These are phyloP conservation scores for Tromatobia lineatoria DNA, from an alignment of 2,888 invertebrate genomes.

Conservation along the genomic window DNA sequence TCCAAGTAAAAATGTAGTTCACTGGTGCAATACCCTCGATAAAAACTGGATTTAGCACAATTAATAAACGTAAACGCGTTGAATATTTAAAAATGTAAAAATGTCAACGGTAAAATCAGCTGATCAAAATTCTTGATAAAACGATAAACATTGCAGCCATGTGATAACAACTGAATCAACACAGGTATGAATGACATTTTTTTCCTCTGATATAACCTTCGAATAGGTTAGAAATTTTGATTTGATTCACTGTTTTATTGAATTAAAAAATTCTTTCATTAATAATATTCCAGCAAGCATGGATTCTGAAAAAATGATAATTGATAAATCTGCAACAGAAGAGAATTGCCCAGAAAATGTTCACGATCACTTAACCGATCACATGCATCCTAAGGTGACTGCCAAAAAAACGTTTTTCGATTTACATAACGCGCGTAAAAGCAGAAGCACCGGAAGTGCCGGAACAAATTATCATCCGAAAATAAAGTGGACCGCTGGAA, in stretches of 20 bases:
- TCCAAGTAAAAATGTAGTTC: background rate
- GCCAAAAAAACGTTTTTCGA: conserved; percentile 63
- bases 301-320: conserved; percentile 27
- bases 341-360: background rate
- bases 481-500: conserved; percentile 51
- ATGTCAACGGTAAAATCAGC: background rate
- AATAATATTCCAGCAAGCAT: conserved; percentile 13
- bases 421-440: conserved; percentile 52
- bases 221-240: background rate
- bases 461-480: conserved; percentile 36
- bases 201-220: background rate
- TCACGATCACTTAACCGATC: background rate
- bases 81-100: background rate
- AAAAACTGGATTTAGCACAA: no score
- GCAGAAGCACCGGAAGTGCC: background rate
- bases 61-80: background rate
- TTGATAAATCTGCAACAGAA: background rate
- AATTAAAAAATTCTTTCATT: background rate
- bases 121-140: conserved; percentile 16
- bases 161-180: conserved; percentile 47
- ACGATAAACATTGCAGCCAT: background rate
- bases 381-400: conserved; percentile 48
- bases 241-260: background rate
- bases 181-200: conserved; percentile 29
- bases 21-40: no score